Conservation (phyloP, 2,797 vertebrate species). For the Chrysocyon brachyurus region DNA sequence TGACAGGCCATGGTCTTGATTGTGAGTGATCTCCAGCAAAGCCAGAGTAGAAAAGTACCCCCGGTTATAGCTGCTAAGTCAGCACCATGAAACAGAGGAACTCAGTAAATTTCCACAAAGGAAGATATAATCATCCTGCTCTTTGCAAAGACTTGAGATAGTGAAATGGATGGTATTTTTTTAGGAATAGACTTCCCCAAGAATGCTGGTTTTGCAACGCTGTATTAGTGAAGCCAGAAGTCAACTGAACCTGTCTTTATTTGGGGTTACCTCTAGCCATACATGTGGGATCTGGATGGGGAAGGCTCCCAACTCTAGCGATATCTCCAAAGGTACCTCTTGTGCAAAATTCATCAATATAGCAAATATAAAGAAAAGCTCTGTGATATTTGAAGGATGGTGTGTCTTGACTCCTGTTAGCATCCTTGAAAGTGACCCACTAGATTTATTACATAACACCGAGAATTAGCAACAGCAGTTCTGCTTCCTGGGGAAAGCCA, state of each 20-base stretch:
- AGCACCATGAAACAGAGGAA: conserved; percentile 37
- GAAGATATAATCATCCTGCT: not conserved
- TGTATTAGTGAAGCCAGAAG: not conserved
- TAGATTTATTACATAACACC: conserved; percentile 20
- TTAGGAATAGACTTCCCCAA: conserved; percentile 24
- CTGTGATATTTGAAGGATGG: not conserved
- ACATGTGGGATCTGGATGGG: not conserved
- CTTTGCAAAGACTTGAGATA: not conserved
- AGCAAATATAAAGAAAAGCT: conserved; percentile 21
- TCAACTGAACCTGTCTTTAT: not conserved
- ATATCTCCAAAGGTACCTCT: not conserved
- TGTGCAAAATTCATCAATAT: not conserved
- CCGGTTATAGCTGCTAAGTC: not conserved
- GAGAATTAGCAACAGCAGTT: not conserved
- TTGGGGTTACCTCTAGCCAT: not conserved
- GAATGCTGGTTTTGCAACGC: not conserved
- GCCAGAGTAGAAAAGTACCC: not conserved
- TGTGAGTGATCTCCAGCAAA: not conserved
- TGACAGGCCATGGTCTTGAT: not conserved
- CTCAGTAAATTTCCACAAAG: conserved; percentile 21
- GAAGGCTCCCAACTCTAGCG: not conserved
- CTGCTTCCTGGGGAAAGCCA: conserved; percentile 62
- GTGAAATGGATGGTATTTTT: not conserved
- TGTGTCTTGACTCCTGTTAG: not conserved
- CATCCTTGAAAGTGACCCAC: conserved; percentile 11